Percentiles rank a stretch among this genome's conserved stretches.
Conservation (phyloP, 2,888 invertebrate genomes). For the Dorcus parallelipipedus region DNA sequence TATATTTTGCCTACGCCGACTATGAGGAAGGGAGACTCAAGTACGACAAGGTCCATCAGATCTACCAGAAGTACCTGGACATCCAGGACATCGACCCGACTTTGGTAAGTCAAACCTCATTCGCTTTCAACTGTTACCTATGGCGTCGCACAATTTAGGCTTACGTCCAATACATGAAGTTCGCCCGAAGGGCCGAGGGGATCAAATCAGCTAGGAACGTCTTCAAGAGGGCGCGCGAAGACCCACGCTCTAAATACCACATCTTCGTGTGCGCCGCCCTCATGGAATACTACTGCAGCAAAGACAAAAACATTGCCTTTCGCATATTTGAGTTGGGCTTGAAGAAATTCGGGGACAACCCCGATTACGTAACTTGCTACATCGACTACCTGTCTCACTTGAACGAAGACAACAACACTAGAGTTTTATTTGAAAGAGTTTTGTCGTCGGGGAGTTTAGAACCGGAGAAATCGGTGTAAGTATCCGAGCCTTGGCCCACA, state of each 20-base stretch:
- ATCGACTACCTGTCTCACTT: constrained; percentile 96
- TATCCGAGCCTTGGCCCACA: constrained; percentile 21
- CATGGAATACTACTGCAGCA: constrained; percentile 99
- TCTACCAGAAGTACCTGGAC: constrained; percentile 88
- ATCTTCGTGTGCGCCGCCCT: constrained; percentile 95
- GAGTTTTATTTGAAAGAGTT: constrained; percentile 97
- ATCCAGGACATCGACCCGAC: constrained; percentile 93
- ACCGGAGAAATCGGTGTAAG: constrained; percentile 85
- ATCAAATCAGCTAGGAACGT: constrained; percentile 94
- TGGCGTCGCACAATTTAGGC: constrained; percentile 55
- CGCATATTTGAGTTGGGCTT: constrained; percentile 95
- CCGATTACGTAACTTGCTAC: constrained; percentile 93
- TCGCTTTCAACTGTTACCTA: too few species aligned
- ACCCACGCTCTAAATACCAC: constrained; percentile 80
- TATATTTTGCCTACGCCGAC: constrained; percentile 98
- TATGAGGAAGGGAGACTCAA: constrained; percentile 96
- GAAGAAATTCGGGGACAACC: constrained; percentile 93
- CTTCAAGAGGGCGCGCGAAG: constrained; percentile 94
- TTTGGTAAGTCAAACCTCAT: constrained; percentile 58
- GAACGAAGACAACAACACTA: constrained; percentile 99
- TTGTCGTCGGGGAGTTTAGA: constrained; percentile 88
- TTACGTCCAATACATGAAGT: constrained; percentile 99
- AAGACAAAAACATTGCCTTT: constrained; percentile 95
- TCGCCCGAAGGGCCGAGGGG: constrained; percentile 93
- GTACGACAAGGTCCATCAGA: constrained; percentile 93